Conservation (phyloP, 1,140 invertebrate species). For the Drosophila kohkoa region DNA sequence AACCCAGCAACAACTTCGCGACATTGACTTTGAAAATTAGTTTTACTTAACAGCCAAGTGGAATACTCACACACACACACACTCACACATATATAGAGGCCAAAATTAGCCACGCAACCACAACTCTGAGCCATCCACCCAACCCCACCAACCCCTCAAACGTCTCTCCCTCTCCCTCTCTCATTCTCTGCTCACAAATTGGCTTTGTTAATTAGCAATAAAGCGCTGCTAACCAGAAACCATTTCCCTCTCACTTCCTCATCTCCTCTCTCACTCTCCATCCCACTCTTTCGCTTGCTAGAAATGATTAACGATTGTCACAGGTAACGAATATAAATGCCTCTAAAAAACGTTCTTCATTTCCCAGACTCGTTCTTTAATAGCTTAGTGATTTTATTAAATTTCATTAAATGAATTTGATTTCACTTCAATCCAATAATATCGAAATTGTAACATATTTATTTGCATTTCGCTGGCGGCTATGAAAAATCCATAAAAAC, state of each 20-base stretch:
- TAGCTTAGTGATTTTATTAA: too few relatives aligned
- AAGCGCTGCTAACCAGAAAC: constrained; percentile 12
- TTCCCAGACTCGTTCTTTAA: neutral
- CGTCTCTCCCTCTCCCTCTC: too few relatives aligned
- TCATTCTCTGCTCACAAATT: constrained; percentile 23
- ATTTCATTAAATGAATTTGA: too few relatives aligned
- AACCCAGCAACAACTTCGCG: constrained; percentile 32
- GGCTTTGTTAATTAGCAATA: constrained; percentile 41
- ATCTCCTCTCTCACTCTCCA: neutral
- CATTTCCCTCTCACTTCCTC: neutral
- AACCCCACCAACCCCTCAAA: neutral
- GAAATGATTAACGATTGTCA: constrained; percentile 18
- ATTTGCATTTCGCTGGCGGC: too few relatives aligned
- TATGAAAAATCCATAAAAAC: too few relatives aligned
- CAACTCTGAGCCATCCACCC: neutral
- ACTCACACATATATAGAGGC: too few relatives aligned
- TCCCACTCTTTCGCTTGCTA: neutral
- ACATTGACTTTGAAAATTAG: constrained; percentile 78
- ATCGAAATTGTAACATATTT: too few relatives aligned
- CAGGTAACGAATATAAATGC: constrained; percentile 8
- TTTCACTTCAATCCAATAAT: too few relatives aligned
- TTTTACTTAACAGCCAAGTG: constrained; percentile 30
- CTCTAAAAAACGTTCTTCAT: neutral
- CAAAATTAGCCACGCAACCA: neutral
- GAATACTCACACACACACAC: neutral